Base-by-base conservation (phyloP, 2,888 invertebrate species). In the Epinotia demarniana region DNA sequence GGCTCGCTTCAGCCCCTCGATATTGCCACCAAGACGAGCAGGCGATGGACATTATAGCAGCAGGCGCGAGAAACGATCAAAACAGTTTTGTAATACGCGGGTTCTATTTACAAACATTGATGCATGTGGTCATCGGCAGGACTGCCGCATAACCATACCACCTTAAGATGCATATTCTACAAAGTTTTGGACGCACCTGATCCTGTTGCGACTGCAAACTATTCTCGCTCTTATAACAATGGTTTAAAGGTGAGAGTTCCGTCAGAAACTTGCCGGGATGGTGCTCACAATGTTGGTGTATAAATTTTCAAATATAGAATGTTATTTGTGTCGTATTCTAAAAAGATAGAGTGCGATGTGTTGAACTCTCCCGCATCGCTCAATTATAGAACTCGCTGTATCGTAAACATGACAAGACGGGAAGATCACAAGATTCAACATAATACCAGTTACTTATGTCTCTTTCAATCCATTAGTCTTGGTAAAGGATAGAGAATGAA, bases 291-390 rank as follows among this genome's bases (percentile, higher is more conserved):
- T 89, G 88, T 88, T 87, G 86, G 90, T 86, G 91, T 92, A 91
- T 92, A 92, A 91, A 92, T 91, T 90, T 91, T 87, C 93, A 91
- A 93, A 93, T 92, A 92, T 94, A 94, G 93, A 93, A 93, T 89
- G 93, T 93, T 94, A 94, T 94, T 94, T 93, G 92, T 93, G 93
- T 93, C 90, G 92, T 92, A 92, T 93, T 93, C 93, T 93, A 94
- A 93, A 94, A 94, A 93, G 93, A 93, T 94, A 92, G 90, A 92
- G 92, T 89, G 92, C 90, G 92, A 92, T 93, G 92, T 92, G 92
- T 92, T 92, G 90, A 93, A 91, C 92, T 93, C 94, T 94, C 94
- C 94, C 93, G 92, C 93, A 91, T 93, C 92, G 94, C 89, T 92
- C 93, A 92, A 92, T 94, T 92, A 93, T 94, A 94, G 93, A 91